Base-by-base conservation (phyloP, 2,888 invertebrate species). In the Dynastes grantii region DNA sequence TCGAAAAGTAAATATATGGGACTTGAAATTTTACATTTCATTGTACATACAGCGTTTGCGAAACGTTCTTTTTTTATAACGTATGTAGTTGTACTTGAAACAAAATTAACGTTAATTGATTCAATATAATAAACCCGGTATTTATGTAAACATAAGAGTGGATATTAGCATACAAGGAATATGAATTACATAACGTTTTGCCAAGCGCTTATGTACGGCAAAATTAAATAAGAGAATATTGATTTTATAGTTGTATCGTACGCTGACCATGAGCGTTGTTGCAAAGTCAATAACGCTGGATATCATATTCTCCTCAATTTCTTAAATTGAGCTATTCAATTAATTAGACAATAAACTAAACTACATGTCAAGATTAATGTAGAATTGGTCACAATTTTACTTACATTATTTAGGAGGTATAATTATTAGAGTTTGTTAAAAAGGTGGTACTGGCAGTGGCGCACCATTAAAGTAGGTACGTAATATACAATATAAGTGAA, bases 61-160 rank as follows among this genome's bases (percentile, higher is more conserved):
- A 58, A n/a, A 16, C 2, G 32, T 9, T 63, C 8, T 63, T 63
- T 63, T 32, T 29, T 29, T 32, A 37, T 2, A 37, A 37, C 32
- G 32, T 11, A 29, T 32, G 63, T 37, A n/a, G 29, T 63, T 32
- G 63, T 63, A 63, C 63, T 63, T 63, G 63, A 63, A 63, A 63
- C 13, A 16, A 63, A 29, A 63, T 63, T 63, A 29, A 32, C 63
- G 63, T 32, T 63, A 63, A 63, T 63, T 63, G 63, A 63, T 63
- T 63, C 29, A 63, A 32, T 63, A 63, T 29, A 11, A 29, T 32
- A 32, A 32, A 32, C 32, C 27, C 27, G 29, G 13, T 32, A 29
- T 29, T 32, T 58, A 32, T 29, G 13, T 63, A 63, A 63, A 29
- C 37, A 63, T 29, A 29, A 29, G 13, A 32, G 32, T 63, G 29